These are phyloP conservation scores for Drosophila ercepeae DNA, from an alignment of 1,140 invertebrate species.

Conservation along the genomic window DNA sequence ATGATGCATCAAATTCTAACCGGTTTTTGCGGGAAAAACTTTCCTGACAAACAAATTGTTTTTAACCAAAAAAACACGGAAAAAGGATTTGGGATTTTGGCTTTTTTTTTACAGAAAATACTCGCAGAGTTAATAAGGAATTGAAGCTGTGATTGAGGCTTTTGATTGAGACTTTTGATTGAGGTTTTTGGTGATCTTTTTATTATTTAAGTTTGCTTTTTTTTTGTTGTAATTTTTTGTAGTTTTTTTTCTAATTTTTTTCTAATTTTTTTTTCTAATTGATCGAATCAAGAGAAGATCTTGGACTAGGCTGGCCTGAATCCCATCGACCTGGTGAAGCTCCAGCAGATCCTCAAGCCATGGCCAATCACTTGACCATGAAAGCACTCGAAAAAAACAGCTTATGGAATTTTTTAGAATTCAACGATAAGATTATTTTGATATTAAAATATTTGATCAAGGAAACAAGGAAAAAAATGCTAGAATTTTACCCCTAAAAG, in stretches of 20 bases:
- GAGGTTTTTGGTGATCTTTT: too few species aligned
- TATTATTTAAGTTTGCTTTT: too few species aligned
- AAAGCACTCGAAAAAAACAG: neutral
- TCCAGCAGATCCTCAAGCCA: slow-evolving; percentile 34
- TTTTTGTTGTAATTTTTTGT: too few species aligned
- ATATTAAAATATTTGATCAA: too few species aligned
- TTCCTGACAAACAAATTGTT: slow-evolving; percentile 1
- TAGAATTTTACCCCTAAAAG: too few species aligned
- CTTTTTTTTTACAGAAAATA: too few species aligned
- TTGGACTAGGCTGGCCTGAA: slow-evolving; percentile 30
- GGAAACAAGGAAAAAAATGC: too few species aligned
- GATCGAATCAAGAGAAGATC: slow-evolving; percentile 22
- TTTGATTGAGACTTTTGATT: too few species aligned
- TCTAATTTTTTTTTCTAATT: neutral
- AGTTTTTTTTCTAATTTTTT: neutral
- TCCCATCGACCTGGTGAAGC: slow-evolving; percentile 4
- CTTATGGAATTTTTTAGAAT: neutral
- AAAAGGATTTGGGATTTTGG: too few species aligned
- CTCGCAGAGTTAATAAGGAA: too few species aligned
- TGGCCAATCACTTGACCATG: slow-evolving; percentile 35
- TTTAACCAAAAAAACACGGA: neutral
- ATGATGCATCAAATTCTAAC: slow-evolving; percentile 60
- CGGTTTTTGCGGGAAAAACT: slow-evolving; percentile 45
- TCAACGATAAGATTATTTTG: too few species aligned
- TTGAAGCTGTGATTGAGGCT: too few species aligned